Conservation (phyloP, 2,113 vertebrate species). For the Gavialis gangeticus region DNA sequence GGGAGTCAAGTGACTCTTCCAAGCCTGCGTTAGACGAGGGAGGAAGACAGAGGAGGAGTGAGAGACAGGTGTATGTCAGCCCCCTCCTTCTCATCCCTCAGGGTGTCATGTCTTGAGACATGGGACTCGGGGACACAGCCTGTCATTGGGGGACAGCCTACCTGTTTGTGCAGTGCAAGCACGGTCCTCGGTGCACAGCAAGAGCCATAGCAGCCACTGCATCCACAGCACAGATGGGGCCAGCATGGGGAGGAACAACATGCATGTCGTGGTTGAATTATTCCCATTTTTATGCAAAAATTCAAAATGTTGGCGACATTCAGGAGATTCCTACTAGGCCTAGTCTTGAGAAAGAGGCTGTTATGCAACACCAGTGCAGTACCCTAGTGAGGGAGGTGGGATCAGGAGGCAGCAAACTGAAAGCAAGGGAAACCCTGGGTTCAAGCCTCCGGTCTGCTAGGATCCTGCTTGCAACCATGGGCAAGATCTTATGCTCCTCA, state of each 20-base stretch:
- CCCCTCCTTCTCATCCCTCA: neutral
- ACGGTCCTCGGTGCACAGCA: neutral
- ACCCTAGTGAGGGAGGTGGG: neutral
- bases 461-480: neutral
- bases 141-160: too few relatives aligned
- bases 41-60: neutral
- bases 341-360: neutral
- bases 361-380: neutral
- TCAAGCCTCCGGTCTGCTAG: neutral
- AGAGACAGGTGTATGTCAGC: neutral
- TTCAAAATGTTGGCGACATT: neutral
- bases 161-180: neutral
- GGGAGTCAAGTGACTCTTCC: neutral
- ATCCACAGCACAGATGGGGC: neutral
- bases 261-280: too few relatives aligned
- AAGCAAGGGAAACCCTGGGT: neutral
- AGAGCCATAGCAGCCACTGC: neutral
- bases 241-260: neutral
- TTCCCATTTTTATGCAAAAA: neutral
- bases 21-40: neutral
- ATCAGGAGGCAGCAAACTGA: neutral
- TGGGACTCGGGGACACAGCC: too few relatives aligned
- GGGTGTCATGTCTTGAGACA: neutral
- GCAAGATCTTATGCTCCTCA: neutral
- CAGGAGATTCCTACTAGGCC: neutral